phyloP scores from a whole-genome alignment of 2,113 vertebrate species.

The Amphiprion ocellaris region DNA sequence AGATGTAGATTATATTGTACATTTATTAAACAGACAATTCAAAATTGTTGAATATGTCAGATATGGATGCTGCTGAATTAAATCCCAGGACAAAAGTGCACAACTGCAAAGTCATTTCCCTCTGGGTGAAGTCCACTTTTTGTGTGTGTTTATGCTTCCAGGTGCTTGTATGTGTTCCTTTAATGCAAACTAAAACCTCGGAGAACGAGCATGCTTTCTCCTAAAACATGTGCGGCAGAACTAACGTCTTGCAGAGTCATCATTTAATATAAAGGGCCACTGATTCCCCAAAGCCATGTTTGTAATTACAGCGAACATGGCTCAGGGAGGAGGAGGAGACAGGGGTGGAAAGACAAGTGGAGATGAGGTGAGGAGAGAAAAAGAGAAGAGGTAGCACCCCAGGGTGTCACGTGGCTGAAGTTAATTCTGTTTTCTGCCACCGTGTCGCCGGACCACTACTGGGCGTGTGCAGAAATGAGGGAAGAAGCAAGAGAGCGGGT shows the following conservation, averaged over 20 bases:
- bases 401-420: constrained; percentile 44
- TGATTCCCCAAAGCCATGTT: constrained; percentile 66
- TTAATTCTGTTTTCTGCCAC: constrained; percentile 54
- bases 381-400: constrained; percentile 29
- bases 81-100: constrained; percentile 15
- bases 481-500: not conserved
- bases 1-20: not conserved
- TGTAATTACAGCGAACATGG: constrained; percentile 70
- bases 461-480: constrained; percentile 4
- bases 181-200: constrained; percentile 5
- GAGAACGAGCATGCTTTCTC: constrained; percentile 14
- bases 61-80: not conserved
- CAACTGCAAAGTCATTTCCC: constrained; percentile 16
- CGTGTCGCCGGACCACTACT: constrained; percentile 33
- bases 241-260: constrained; percentile 57
- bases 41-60: constrained; percentile 7
- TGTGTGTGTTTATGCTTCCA: constrained; percentile 29
- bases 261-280: constrained; percentile 51
- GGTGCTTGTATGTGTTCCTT: constrained; percentile 16
- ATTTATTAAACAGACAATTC: not conserved
- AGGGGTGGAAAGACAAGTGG: constrained; percentile 16
- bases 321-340: constrained; percentile 30
- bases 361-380: constrained; percentile 22
- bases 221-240: constrained; percentile 44
- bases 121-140: not conserved